Evolutionary conservation across 2,113 vertebrate species (phyloP).

Genomic region (Phaethon lepturus): DNA sequence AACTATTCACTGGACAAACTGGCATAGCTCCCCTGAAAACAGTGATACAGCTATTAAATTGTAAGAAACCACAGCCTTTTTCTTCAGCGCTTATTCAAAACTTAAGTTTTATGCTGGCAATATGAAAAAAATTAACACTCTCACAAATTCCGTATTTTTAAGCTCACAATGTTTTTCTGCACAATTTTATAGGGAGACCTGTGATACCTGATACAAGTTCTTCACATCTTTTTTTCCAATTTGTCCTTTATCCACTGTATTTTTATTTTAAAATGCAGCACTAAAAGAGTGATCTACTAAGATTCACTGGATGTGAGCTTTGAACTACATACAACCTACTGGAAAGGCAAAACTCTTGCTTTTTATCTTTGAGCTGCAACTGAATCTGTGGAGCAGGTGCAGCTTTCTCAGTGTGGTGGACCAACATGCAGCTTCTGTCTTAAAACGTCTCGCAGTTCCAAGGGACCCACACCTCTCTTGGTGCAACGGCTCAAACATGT

Average conservation of each 20-base stretch:
- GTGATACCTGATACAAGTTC: neutral
- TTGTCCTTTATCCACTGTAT: neutral
- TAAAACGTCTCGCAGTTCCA: too few relatives aligned
- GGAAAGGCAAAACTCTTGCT: neutral
- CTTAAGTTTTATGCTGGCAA: neutral
- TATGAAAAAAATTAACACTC: neutral
- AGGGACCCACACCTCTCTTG: too few relatives aligned
- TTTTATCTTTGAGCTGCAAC: neutral
- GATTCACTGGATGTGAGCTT: neutral
- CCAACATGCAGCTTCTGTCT: too few relatives aligned
- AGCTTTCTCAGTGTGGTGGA: neutral
- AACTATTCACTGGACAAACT: neutral
- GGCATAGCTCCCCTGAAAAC: neutral
- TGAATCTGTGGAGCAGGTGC: neutral
- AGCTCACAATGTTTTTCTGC: neutral
- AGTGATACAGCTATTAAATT: neutral
- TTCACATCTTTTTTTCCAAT: neutral
- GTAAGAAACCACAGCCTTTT: neutral
- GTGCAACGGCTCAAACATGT: too few relatives aligned
- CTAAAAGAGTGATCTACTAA: neutral
- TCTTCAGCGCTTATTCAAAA: neutral
- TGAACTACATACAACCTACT: neutral
- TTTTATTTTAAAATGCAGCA: neutral
- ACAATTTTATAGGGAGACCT: neutral
- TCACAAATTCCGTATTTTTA: neutral